Conservation (phyloP, 2,888 invertebrate genomes). For the Mylabris sibirica region DNA sequence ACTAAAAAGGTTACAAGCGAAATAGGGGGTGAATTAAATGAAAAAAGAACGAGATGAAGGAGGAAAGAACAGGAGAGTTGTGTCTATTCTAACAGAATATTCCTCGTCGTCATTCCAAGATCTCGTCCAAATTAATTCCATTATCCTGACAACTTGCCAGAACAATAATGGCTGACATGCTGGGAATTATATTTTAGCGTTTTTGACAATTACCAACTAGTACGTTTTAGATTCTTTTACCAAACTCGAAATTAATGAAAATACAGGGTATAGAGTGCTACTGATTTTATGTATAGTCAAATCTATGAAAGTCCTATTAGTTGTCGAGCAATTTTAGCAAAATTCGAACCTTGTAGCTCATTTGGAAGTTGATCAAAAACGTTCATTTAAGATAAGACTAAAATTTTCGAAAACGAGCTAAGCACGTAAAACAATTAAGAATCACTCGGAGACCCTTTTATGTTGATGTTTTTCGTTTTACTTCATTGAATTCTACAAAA, state of each 20-base stretch:
- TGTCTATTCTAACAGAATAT: conserved; percentile 37
- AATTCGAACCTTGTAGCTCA: too few species aligned
- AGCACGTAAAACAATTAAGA: too few species aligned
- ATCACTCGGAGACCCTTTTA: too few species aligned
- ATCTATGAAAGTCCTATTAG: too few species aligned
- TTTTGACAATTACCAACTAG: background rate
- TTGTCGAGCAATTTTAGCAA: too few species aligned
- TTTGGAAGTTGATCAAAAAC: too few species aligned
- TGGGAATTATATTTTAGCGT: background rate
- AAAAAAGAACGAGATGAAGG: background rate
- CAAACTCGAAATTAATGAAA: background rate
- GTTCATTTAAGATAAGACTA: too few species aligned
- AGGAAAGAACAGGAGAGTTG: conserved; percentile 22
- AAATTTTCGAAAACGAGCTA: too few species aligned
- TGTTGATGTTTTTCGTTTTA: too few species aligned
- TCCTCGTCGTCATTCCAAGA: conserved; percentile 37
- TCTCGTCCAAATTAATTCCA: conserved; percentile 40
- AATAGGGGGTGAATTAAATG: background rate
- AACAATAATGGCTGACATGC: conserved; percentile 35
- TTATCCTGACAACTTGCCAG: conserved; percentile 31
- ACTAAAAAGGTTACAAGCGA: conserved; percentile 14
- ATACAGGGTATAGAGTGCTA: too few species aligned
- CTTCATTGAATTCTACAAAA: too few species aligned
- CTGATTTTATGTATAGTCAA: too few species aligned
- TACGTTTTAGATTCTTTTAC: background rate